Conservation (phyloP, 1,140 invertebrate species). For the Piezodorus guildinii region DNA sequence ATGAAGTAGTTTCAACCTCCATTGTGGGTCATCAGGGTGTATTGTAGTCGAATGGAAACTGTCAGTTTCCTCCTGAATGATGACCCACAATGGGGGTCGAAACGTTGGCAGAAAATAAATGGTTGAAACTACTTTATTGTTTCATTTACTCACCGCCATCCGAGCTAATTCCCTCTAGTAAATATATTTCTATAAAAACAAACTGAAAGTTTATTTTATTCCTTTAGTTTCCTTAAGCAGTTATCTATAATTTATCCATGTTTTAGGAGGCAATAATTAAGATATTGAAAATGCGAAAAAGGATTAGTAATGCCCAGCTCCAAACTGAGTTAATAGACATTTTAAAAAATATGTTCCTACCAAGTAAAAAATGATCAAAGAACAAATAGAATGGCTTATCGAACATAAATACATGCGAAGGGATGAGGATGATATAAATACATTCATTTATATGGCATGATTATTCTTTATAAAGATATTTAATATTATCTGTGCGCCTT, state of each 20-base stretch:
- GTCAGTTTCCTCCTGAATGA: too few species aligned
- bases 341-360: conserved; percentile 97
- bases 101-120: too few species aligned
- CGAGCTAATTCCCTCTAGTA: too few species aligned
- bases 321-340: conserved; percentile 97
- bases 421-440: conserved; percentile 95
- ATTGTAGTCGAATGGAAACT: too few species aligned
- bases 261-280: conserved; percentile 96
- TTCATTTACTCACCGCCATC: too few species aligned
- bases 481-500: too few species aligned
- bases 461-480: neutral
- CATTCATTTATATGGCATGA: conserved; percentile 96
- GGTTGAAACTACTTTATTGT: too few species aligned
- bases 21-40: too few species aligned
- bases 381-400: conserved; percentile 98
- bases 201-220: too few species aligned
- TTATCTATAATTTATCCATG: conserved; percentile 7
- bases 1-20: too few species aligned
- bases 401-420: conserved; percentile 96
- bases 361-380: conserved; percentile 98
- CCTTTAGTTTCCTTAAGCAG: neutral
- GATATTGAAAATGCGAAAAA: conserved; percentile 95
- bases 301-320: conserved; percentile 82
- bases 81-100: too few species aligned
- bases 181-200: too few species aligned